phyloP scores from a whole-genome alignment of 2,888 invertebrate genomes.

The Drosophila greeni region DNA sequence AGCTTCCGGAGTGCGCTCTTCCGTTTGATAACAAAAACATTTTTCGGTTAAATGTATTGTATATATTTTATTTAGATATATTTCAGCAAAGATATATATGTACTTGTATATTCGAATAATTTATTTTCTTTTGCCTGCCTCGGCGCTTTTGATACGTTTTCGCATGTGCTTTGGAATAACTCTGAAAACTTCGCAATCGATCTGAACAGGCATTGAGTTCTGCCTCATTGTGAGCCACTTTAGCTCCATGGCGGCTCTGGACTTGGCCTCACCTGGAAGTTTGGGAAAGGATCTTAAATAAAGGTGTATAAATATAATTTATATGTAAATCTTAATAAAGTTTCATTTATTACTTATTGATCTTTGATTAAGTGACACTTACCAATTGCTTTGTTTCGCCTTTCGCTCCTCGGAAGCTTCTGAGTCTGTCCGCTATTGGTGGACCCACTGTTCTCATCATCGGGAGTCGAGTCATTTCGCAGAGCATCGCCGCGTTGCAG shows the following conservation, averaged over 20 bases:
- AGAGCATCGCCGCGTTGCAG: slow-evolving; percentile 78
- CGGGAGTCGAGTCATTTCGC: slow-evolving; percentile 76
- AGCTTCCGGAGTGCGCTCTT: slow-evolving; percentile 22
- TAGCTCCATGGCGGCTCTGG: slow-evolving; percentile 36
- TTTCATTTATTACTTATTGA: neutral
- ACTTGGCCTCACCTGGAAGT: slow-evolving; percentile 25
- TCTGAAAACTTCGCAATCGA: slow-evolving; percentile 77
- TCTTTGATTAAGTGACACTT: neutral
- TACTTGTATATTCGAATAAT: neutral
- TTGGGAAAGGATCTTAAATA: neutral
- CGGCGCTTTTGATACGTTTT: slow-evolving; percentile 77
- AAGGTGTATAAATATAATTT: neutral
- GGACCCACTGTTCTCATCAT: slow-evolving; percentile 63
- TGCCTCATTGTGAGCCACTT: slow-evolving; percentile 74
- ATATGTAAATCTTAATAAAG: too few relatives aligned
- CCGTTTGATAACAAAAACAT: slow-evolving; percentile 32
- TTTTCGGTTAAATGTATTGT: slow-evolving; percentile 4
- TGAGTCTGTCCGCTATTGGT: slow-evolving; percentile 36
- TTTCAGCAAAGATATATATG: slow-evolving; percentile 15
- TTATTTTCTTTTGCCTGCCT: slow-evolving; percentile 48
- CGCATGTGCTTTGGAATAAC: slow-evolving; percentile 77
- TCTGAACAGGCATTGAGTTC: slow-evolving; percentile 79
- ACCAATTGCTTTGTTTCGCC: slow-evolving; percentile 34
- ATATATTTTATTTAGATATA: slow-evolving; percentile 26
- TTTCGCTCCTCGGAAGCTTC: neutral